Evolutionary conservation across 2,113 vertebrate genomes (phyloP).

Genomic region (Trichomycterus rosablanca): DNA sequence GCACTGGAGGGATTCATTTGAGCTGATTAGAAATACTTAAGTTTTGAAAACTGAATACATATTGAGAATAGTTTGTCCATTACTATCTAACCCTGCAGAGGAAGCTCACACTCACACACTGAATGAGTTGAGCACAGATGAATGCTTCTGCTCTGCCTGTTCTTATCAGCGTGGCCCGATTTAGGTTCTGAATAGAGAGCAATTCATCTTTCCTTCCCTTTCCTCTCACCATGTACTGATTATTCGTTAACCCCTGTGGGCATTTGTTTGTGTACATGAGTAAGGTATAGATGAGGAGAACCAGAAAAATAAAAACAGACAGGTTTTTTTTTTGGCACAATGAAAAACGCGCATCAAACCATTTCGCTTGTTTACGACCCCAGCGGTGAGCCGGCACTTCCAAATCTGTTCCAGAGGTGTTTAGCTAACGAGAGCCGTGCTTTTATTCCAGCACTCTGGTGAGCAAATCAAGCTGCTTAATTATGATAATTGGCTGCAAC

Average conservation of each 20-base stretch:
- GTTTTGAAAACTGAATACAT: too few relatives aligned
- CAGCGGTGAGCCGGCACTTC: conserved; percentile 6
- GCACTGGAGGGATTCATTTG: too few relatives aligned
- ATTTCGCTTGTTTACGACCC: conserved; percentile 14
- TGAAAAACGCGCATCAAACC: too few relatives aligned
- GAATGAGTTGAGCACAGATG: too few relatives aligned
- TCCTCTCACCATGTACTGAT: conserved; percentile 14
- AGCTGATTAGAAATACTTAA: too few relatives aligned
- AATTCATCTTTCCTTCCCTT: conserved; percentile 27
- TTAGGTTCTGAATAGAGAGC: conserved; percentile 17
- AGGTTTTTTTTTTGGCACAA: too few relatives aligned
- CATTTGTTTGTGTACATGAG: conserved; percentile 20
- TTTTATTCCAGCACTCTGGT: conserved; percentile 11
- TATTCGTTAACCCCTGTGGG: conserved; percentile 25
- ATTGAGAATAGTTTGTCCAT: too few relatives aligned
- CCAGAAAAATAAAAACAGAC: conserved; percentile 7
- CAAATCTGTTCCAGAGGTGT: conserved; percentile 50
- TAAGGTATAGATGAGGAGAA: not conserved
- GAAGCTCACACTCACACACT: too few relatives aligned
- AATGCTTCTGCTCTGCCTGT: not conserved
- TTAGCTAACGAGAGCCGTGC: conserved; percentile 62
- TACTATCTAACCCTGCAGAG: too few relatives aligned
- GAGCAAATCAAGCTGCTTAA: conserved; percentile 65
- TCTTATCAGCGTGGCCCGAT: not conserved
- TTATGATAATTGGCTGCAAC: conserved; percentile 69